phyloP scores from a whole-genome alignment of 2,888 invertebrate species.

The Pediacus dermestoides region DNA sequence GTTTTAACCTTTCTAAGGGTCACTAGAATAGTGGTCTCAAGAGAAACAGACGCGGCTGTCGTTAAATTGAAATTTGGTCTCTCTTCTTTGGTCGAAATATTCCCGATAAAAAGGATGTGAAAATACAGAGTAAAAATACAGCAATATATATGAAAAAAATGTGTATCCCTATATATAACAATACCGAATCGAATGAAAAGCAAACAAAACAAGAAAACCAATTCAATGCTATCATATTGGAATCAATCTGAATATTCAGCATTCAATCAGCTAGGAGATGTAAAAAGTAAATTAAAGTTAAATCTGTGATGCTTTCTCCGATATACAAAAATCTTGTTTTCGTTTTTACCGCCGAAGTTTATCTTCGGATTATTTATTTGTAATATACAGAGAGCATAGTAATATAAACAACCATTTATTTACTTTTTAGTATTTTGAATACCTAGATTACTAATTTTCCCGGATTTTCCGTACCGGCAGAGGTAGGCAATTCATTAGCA shows the following conservation, averaged over 20 bases:
- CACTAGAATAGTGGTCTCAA: conserved; percentile 27
- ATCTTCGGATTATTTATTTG: no score
- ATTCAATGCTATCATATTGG: conserved; percentile 4
- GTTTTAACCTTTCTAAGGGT: conserved; percentile 33
- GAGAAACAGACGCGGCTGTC: conserved; percentile 23
- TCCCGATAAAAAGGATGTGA: conserved; percentile 16
- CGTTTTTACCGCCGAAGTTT: no score
- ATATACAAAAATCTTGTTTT: no score
- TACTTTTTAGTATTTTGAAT: no score
- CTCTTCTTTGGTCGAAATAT: conserved; percentile 15
- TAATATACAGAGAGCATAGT: no score
- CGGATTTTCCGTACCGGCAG: no score
- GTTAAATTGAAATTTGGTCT: conserved; percentile 31
- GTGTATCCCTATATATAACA: no score
- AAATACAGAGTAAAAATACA: no score
- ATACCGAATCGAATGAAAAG: conserved; percentile 9
- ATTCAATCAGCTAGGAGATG: conserved; percentile 4
- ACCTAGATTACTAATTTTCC: no score
- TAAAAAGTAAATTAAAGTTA: conserved; percentile 10
- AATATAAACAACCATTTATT: no score
- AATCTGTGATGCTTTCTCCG: no score
- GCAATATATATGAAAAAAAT: no score
- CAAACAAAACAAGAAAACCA: conserved; percentile 10
- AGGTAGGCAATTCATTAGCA: conserved; percentile 21
- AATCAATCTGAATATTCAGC: conserved; percentile 9